Conservation (phyloP, 2,888 invertebrate species). For the Lissocephala sabroskyi region DNA sequence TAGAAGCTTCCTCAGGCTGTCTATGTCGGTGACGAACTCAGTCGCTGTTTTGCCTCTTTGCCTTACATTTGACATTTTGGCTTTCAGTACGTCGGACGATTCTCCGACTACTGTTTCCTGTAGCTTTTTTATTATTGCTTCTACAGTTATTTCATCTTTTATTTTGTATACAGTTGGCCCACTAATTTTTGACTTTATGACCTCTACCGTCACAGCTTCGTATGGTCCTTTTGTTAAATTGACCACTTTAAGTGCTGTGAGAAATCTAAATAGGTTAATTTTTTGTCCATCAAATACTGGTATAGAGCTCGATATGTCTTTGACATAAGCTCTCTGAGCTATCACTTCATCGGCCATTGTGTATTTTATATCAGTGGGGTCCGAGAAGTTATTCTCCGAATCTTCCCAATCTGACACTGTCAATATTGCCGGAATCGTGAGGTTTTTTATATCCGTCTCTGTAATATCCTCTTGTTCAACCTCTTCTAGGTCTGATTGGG, state of each 20-base stretch:
- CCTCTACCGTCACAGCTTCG: constrained; percentile 1
- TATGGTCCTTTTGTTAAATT: not conserved
- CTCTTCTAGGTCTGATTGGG: no score
- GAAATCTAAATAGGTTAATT: not conserved
- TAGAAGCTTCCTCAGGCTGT: constrained; percentile 3
- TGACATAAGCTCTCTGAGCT: no score
- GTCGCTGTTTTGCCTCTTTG: constrained; percentile 7
- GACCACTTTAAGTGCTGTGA: not conserved
- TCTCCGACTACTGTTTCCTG: not conserved
- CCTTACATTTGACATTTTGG: not conserved
- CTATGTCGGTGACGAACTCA: not conserved
- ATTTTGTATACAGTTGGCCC: not conserved
- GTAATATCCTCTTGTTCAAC: no score
- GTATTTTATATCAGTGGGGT: no score
- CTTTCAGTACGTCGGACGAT: not conserved
- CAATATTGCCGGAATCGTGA: no score
- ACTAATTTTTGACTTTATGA: constrained; percentile 6
- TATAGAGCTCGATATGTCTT: not conserved
- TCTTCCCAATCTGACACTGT: no score
- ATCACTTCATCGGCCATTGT: no score
- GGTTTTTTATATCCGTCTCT: no score
- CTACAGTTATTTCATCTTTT: not conserved
- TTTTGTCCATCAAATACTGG: not conserved
- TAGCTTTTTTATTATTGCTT: constrained; percentile 2
- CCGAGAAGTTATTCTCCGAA: no score